phyloP scores from a whole-genome alignment of 2,797 vertebrate genomes.

The Eutrigla gurnardus region DNA sequence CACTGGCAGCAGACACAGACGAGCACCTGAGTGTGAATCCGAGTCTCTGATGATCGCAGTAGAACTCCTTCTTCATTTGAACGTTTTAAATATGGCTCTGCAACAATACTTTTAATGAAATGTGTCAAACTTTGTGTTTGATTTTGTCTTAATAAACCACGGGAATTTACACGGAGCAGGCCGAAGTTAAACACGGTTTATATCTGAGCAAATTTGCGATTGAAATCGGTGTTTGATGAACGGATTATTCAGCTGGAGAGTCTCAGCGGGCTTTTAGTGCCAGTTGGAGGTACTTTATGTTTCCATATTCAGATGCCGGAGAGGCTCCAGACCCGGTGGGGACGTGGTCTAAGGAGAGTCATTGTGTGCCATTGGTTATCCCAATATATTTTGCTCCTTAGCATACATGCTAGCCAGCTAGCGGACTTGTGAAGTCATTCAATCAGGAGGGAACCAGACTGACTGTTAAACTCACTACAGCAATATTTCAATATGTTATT shows the following conservation, averaged over 20 bases:
- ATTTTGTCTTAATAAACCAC: not conserved
- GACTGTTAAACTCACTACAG: too few relatives aligned
- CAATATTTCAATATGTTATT: too few relatives aligned
- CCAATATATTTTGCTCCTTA: too few relatives aligned
- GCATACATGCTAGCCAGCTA: too few relatives aligned
- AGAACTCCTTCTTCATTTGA: not conserved
- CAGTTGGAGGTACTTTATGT: not conserved
- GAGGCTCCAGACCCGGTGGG: too few relatives aligned
- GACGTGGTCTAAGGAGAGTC: too few relatives aligned
- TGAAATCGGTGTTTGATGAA: not conserved
- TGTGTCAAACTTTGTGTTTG: not conserved
- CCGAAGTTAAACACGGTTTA: not conserved
- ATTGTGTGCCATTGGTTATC: too few relatives aligned
- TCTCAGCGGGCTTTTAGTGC: not conserved
- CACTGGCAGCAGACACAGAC: conserved; percentile 16
- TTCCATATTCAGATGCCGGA: not conserved
- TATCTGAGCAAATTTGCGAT: not conserved
- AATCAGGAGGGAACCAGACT: too few relatives aligned
- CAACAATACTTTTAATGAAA: not conserved
- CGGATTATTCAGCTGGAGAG: not conserved
- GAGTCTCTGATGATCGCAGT: not conserved
- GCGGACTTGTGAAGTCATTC: too few relatives aligned
- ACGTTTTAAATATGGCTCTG: not conserved
- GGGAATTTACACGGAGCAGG: not conserved
- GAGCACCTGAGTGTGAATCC: not conserved